Conservation (phyloP, 2,113 vertebrate genomes). For the Etia nguti region DNA sequence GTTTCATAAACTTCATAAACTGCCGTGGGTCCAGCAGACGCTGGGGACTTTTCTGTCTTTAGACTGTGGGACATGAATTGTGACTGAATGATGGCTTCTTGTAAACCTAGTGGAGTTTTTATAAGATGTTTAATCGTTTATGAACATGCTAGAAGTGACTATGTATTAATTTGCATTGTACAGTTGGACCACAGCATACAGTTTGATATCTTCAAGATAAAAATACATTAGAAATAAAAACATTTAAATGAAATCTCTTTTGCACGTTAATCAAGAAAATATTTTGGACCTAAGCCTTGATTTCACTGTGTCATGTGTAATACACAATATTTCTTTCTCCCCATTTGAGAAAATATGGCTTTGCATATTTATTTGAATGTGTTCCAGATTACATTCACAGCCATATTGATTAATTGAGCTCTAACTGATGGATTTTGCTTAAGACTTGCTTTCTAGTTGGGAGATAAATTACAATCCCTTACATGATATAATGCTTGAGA, state of each 20-base stretch:
- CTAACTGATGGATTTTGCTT: neutral
- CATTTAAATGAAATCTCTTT: neutral
- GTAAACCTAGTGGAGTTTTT: too few species aligned
- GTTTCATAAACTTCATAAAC: too few species aligned
- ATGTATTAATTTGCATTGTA: too few species aligned
- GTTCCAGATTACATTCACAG: neutral
- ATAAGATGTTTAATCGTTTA: too few species aligned
- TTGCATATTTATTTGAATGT: neutral
- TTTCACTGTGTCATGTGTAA: neutral
- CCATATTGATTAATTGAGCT: slow-evolving; percentile 3
- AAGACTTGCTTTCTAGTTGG: neutral
- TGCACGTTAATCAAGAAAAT: neutral
- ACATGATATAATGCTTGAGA: neutral
- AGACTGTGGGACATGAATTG: too few species aligned
- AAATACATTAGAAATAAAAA: neutral
- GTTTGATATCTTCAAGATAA: neutral
- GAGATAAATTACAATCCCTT: neutral
- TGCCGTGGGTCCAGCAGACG: too few species aligned
- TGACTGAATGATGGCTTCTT: too few species aligned
- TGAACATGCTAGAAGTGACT: too few species aligned
- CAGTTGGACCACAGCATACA: neutral
- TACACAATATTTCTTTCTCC: neutral
- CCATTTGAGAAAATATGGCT: neutral
- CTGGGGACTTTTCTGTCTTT: too few species aligned
- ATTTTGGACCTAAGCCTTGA: neutral